A percentile compares a stretch with the other conserved stretches of the same genome.
These are phyloP conservation scores for Epizoanthus scotinus DNA, from an alignment of 92 coral and sea anemone species.

Conservation along the genomic window DNA sequence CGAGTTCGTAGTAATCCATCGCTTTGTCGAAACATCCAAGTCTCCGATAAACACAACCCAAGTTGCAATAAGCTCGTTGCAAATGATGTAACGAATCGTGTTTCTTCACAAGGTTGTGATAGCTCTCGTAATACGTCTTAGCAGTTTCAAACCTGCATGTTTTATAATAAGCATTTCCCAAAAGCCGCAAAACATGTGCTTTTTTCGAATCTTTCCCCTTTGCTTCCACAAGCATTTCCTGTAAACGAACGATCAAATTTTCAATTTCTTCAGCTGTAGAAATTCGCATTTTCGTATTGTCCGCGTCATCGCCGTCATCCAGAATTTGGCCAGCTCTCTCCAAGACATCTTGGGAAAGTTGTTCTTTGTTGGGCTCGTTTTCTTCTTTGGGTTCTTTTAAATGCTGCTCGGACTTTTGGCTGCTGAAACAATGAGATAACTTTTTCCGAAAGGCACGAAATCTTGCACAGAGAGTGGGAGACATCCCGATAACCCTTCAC, in stretches of 20 bases:
- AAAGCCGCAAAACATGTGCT: constrained; percentile 26
- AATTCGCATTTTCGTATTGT: not conserved
- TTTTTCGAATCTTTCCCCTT: constrained; percentile 26
- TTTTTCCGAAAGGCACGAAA: constrained; percentile 59
- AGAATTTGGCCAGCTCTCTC: not conserved
- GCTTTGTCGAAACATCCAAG: constrained; percentile 79
- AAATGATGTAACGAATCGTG: constrained; percentile 43
- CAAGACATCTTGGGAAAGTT: too few species aligned
- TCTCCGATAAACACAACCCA: constrained; percentile 77
- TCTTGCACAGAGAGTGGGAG: constrained; percentile 49
- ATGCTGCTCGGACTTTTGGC: not conserved
- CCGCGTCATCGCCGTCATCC: not conserved
- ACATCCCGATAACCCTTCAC: constrained; percentile 24
- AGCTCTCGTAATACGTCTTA: constrained; percentile 60
- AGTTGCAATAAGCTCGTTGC: constrained; percentile 82
- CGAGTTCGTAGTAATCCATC: constrained; percentile 68
- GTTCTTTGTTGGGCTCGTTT: not conserved
- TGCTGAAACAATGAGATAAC: not conserved
- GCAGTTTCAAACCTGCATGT: constrained; percentile 64
- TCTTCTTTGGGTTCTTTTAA: not conserved
- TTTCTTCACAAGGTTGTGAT: constrained; percentile 53
- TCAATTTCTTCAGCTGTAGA: constrained; percentile 34
- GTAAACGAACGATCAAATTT: constrained; percentile 32
- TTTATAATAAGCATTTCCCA: constrained; percentile 70
- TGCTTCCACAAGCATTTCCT: constrained; percentile 15